Conservation (phyloP, 2,888 invertebrate genomes). For the Dryocosmus kuriphilus region DNA sequence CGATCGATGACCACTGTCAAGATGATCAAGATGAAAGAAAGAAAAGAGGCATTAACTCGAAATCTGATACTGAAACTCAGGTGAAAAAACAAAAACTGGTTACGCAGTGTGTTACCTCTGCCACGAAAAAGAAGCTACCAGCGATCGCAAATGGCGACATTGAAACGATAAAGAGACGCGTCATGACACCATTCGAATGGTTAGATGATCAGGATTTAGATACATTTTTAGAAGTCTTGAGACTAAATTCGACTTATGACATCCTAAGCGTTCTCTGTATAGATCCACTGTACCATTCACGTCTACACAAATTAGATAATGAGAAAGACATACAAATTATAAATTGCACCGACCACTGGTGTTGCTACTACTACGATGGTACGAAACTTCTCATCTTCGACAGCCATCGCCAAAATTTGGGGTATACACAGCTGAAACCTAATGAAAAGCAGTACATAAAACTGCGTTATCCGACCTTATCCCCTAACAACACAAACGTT, state of each 20-base stretch:
- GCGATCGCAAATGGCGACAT: not conserved
- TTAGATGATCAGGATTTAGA: not conserved
- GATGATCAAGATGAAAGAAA: no score
- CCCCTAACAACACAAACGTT: not conserved
- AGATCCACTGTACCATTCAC: not conserved
- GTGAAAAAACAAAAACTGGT: no score
- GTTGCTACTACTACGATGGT: slow-evolving; percentile 44
- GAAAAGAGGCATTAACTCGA: no score
- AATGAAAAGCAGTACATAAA: slow-evolving; percentile 40
- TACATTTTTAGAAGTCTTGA: not conserved
- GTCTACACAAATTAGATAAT: not conserved
- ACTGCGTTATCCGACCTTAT: slow-evolving; percentile 28
- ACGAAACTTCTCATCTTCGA: slow-evolving; percentile 34
- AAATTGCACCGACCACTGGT: slow-evolving; percentile 41
- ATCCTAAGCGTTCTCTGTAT: not conserved
- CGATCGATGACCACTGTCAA: no score
- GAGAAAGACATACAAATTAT: slow-evolving; percentile 47
- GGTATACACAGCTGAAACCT: slow-evolving; percentile 21
- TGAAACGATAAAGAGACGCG: not conserved
- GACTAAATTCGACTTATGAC: not conserved
- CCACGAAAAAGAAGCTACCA: not conserved
- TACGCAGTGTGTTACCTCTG: no score
- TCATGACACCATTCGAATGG: not conserved
- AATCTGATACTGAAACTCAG: no score
- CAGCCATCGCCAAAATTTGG: slow-evolving; percentile 15